Base-by-base conservation (phyloP, 1,140 invertebrate genomes). In the Solenopsis invicta region DNA sequence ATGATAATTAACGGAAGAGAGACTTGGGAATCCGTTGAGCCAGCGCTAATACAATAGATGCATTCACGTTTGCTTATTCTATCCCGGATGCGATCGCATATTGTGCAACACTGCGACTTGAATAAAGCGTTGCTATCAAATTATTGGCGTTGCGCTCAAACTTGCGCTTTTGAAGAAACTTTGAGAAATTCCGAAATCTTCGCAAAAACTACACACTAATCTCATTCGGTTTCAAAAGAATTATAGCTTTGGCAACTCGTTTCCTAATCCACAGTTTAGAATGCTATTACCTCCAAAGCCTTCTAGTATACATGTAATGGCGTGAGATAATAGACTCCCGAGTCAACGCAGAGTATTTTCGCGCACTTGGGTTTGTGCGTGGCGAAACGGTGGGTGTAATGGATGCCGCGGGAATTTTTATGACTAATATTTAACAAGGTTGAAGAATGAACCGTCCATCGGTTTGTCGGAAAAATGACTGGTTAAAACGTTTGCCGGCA, bases 321-420 rank as follows among this genome's bases (percentile, higher is more conserved):
- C 61, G 41, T 29, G 52, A 59, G 66, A 82, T 69, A 34, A 72
- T 72, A 71, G 66, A 59, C 41, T 34, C 21, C 29, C 10, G 16
- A 82, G 21, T 12, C 21, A 21, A 50, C 59, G 62, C 18, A 45
- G 74, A n/a, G 64, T 48, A n/a, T 72, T 61, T 61, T 45, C 80
- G 29, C 50, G 52, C 59, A 16, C 16, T 52, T 34, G 18, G 37
- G 5, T 16, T 81, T 37, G 29, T 48, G 66, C 50, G 34, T 41
- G 59, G 41, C 59, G 8, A 80, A 67, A 80, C 76, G 45, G 76
- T 54, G 64, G 21, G 21, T 59, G 37, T 48, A 61, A 82, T 82
- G 69, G 41, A n/a, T 52, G 5, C 8, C 37, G 37, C 59, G 41
- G 0, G 67, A 72, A 72, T 82, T 82, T 82, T 82, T 82, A 82